Base-by-base conservation (phyloP, 2,797 vertebrate genomes). In the Aulostomus chinensis region DNA sequence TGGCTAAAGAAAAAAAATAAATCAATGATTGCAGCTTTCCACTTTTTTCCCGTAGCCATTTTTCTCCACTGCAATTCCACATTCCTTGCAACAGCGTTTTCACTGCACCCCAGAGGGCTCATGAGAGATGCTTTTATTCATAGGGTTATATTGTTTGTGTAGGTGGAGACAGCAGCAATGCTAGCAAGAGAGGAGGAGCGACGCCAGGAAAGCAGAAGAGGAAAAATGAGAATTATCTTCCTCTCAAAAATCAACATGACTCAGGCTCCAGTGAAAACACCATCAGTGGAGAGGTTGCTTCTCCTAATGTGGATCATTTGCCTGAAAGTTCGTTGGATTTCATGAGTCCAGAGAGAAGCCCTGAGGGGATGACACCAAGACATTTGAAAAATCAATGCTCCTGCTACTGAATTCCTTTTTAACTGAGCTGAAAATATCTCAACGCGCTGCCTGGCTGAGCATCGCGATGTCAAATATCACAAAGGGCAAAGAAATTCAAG, bases 151-250 rank as follows among this genome's bases (percentile, higher is more conserved):
- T 24, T 32, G 31, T 30, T 36, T 9, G 52, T 39, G 68, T 56
- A 22, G 58, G 45, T 13, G 57, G 50, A 57, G 26, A 50, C 15
- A 14, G 37, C 25, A 45, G 53, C 28, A 18, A 39, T 11, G 30
- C 11, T 12, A 55, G 26, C n/a, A 4, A 22, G 3, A 43, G 13
- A 33, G 38, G 14, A 54, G 55, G 14, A 54, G 55, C 17, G 24
- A 37, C 41, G 11, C 33, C n/a, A 32, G 30, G 12, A 38, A 33
- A 53, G 14, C 7, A 11, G 24, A 29, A 29, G 9, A 25, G 12
- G 39, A 9, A 43, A 26, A 38, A 37, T 2, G 1, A 16, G 21
- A 58, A n/a, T 2, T 9, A 26, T 7, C 41, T 20, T 13, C 29
- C 9, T 32, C 5, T 49, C 1, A 10, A 34, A 39, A 14, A 10